Base-by-base conservation (phyloP, 2,797 vertebrate genomes). In the Cuculus canorus region DNA sequence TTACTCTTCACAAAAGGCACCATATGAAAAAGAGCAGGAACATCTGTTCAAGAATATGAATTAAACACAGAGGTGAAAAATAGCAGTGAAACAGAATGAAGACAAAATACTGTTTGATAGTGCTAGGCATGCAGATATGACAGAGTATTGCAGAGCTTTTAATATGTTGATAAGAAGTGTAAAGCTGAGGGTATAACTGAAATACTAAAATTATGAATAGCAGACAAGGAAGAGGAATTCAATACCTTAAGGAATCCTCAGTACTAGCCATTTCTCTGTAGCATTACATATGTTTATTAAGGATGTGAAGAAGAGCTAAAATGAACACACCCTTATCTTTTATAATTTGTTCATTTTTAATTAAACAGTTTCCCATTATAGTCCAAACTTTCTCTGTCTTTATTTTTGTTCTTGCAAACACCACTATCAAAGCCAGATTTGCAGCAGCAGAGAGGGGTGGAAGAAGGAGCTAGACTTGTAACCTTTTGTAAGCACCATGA, bases 81-180 rank as follows among this genome's bases (percentile, higher is more conserved):
- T 10, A 47, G 32, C 4, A 3, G 0, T 14, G 37, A 14, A 75
- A 61, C 3, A 81, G 32, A 92, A 70, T 33, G 37, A 66, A 81
- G 28, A 13, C 19, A 92, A 56, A 90, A 65, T 4, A 8, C 37
- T 78, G 5, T 41, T 57, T 93, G 28, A 57, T 7, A 73, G 35
- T n/a, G 17, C 13, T 17, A 70, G 33, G 27, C 22, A 70, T 32
- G 16, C 13, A 60, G 77, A 9, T 52, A 60, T 23, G 66, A 5
- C 4, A 9, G 22, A 81, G 57, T 66, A 19, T n/a, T 86, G n/a
- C 9, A 84, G 39, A 60, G 25, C n/a, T 91, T 88, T 70, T 73
- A 52, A 85, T 88, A 66, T 57, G 0, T 22, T 0, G 0, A 5
- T 57, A 28, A 27, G 3, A 47, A 41, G 2, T 27, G 10, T 63